phyloP scores from a whole-genome alignment of 2,888 invertebrate genomes.

The Barypeithes pellucidus region DNA sequence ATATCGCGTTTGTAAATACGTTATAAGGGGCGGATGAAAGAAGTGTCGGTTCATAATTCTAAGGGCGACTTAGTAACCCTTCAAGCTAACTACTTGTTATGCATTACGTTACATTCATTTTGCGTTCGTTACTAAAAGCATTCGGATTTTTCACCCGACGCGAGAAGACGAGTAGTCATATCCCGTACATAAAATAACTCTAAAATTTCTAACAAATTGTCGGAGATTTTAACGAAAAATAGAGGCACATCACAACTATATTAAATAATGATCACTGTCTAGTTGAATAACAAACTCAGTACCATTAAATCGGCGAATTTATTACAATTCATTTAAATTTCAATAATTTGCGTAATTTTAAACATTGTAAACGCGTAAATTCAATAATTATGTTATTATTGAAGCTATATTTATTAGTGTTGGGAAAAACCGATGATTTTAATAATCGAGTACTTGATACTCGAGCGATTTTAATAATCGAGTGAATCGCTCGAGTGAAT shows the following conservation, averaged over 20 bases:
- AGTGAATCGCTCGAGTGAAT: too few relatives aligned
- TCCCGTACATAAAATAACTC: conserved; percentile 64
- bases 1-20: conserved; percentile 42
- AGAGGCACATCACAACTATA: conserved; percentile 38
- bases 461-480: too few relatives aligned
- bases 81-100: conserved; percentile 71
- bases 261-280: conserved; percentile 52
- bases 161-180: conserved; percentile 67
- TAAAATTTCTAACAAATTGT: conserved; percentile 60
- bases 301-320: conserved; percentile 39
- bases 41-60: conserved; percentile 67
- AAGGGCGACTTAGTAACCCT: conserved; percentile 66
- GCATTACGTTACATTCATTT: conserved; percentile 70
- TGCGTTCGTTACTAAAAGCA: conserved; percentile 69
- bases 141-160: conserved; percentile 68
- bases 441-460: too few relatives aligned
- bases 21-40: conserved; percentile 51
- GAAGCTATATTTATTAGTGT: too few relatives aligned
- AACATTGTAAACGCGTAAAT: conserved; percentile 36
- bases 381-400: too few relatives aligned
- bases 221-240: conserved; percentile 49
- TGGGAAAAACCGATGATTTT: too few relatives aligned
- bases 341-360: conserved; percentile 41
- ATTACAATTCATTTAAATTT: conserved; percentile 46
- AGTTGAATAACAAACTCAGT: conserved; percentile 46